Percentiles rank a stretch among this genome's conserved stretches.
These are phyloP conservation scores for Telmatochromis sp. DNA, from an alignment of 2,113 vertebrate species.

Conservation along the genomic window DNA sequence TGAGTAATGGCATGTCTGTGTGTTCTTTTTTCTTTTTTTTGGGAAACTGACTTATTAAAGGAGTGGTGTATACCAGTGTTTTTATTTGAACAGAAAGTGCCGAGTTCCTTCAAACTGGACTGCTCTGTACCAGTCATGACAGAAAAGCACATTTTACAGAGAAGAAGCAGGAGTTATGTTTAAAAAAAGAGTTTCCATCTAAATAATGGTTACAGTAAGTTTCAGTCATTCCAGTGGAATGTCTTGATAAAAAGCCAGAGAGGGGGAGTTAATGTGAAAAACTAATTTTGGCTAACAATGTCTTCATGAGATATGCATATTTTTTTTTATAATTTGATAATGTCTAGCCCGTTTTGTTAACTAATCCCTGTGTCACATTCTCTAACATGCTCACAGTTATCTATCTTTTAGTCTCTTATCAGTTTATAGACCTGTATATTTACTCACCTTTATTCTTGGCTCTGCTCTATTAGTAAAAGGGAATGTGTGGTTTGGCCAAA, in stretches of 20 bases:
- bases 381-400: not conserved
- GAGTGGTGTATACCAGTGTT: conserved; percentile 1
- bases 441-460: not conserved
- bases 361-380: not conserved
- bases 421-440: conserved; percentile 14
- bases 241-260: not conserved
- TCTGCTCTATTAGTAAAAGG: not conserved
- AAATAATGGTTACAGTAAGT: not conserved
- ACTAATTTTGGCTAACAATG: not conserved
- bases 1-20: conserved; percentile 52
- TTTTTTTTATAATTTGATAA: not conserved
- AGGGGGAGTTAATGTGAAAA: not conserved
- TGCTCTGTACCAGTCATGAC: not conserved
- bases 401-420: not conserved
- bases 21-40: not conserved
- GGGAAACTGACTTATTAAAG: not conserved
- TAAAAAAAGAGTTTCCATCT: not conserved
- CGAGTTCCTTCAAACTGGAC: not conserved
- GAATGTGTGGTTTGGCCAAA: not conserved
- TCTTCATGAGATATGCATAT: not conserved
- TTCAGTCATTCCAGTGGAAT: conserved; percentile 1
- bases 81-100: conserved; percentile 23
- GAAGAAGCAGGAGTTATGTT: not conserved
- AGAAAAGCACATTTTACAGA: not conserved
- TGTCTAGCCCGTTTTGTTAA: not conserved